A percentile compares a stretch with the other conserved stretches of the same genome.
phyloP scores from a whole-genome alignment of 2,888 invertebrate genomes.

The Stenichneumon culpator region DNA sequence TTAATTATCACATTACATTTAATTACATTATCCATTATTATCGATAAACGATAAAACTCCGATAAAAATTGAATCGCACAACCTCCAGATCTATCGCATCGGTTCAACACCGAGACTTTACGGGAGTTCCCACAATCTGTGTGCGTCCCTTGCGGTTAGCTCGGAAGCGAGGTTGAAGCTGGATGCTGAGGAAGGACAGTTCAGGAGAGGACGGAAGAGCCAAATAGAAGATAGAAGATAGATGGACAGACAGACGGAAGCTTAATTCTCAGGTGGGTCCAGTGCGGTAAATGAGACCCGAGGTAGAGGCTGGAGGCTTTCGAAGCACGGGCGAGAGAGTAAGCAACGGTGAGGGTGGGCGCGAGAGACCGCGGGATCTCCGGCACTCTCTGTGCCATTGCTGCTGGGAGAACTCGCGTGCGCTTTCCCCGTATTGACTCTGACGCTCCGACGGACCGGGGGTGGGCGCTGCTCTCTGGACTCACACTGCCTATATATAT shows the following conservation, averaged over 20 bases:
- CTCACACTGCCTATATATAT: slow-evolving; percentile 7
- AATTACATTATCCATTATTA: too few species aligned
- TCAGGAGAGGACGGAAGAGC: neutral
- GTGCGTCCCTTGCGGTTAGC: slow-evolving; percentile 22
- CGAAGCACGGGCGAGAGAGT: slow-evolving; percentile 8
- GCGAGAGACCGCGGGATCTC: slow-evolving; percentile 27
- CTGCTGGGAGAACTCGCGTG: slow-evolving; percentile 26
- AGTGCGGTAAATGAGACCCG: slow-evolving; percentile 45
- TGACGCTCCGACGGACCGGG: slow-evolving; percentile 44
- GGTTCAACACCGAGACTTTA: neutral
- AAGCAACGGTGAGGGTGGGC: slow-evolving; percentile 63
- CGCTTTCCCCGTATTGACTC: slow-evolving; percentile 55
- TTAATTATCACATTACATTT: too few species aligned
- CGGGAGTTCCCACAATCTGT: neutral
- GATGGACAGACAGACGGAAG: neutral
- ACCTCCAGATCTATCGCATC: neutral
- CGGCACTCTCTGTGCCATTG: slow-evolving; percentile 39
- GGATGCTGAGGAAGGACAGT: slow-evolving; percentile 7
- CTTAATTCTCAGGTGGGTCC: slow-evolving; percentile 40
- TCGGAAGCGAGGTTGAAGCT: slow-evolving; percentile 25
- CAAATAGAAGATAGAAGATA: neutral
- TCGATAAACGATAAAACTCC: too few species aligned
- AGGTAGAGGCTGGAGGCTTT: slow-evolving; percentile 23
- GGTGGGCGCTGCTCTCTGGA: slow-evolving; percentile 38
- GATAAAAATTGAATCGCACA: too few species aligned